Evolutionary conservation across 1,140 invertebrate genomes (phyloP).

Genomic region (Drosophila mauritiana): DNA sequence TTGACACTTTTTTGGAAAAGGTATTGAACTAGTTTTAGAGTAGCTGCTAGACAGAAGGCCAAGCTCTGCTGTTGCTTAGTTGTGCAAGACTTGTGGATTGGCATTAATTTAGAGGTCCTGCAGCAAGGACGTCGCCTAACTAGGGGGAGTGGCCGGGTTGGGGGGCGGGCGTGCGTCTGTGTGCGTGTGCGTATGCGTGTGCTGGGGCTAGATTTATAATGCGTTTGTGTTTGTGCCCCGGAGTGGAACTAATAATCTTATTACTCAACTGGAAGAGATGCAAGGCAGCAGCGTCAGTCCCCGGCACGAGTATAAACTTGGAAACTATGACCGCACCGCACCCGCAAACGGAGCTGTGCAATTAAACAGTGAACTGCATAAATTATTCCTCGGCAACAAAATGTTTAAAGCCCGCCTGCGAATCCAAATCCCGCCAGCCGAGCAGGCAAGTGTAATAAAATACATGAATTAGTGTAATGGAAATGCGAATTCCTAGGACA

Average conservation of each 20-base stretch:
- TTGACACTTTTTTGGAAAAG: too few relatives aligned
- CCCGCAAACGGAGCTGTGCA: conserved; percentile 28
- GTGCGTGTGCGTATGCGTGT: conserved; percentile 1
- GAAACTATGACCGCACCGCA: conserved; percentile 40
- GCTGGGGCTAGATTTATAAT: conserved; percentile 51
- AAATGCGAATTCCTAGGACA: conserved; percentile 51
- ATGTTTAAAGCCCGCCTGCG: conserved; percentile 43
- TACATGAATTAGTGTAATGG: conserved; percentile 65
- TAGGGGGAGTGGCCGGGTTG: background rate
- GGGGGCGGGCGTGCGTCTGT: background rate
- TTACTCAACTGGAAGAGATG: conserved; percentile 63
- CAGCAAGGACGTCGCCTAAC: conserved; percentile 18
- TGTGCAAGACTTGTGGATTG: conserved; percentile 34
- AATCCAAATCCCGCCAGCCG: conserved; percentile 13
- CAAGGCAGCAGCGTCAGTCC: conserved; percentile 35
- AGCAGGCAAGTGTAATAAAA: conserved; percentile 55
- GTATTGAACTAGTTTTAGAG: background rate
- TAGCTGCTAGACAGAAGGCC: background rate
- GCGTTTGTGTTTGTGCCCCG: conserved; percentile 57
- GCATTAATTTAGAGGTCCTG: conserved; percentile 48
- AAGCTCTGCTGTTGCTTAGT: conserved; percentile 7
- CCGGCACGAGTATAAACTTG: conserved; percentile 20
- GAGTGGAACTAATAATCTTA: conserved; percentile 67
- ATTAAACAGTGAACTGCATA: conserved; percentile 61
- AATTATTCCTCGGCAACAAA: conserved; percentile 48